Evolutionary conservation across 1,140 invertebrate genomes (phyloP).

Genomic region (Medauroidea extradentata): DNA sequence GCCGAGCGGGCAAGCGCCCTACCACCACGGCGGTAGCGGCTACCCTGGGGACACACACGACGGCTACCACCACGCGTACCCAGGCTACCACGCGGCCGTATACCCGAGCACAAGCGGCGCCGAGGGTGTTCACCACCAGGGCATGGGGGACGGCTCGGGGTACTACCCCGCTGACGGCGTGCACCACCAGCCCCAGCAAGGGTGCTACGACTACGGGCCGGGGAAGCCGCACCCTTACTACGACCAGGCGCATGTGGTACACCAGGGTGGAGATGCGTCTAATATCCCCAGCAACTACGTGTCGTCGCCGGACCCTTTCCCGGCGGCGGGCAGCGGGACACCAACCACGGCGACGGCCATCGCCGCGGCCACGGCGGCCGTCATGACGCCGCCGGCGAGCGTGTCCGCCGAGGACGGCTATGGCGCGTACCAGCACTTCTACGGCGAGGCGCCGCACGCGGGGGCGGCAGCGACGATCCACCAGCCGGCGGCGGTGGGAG

Average conservation of each 20-base stretch:
- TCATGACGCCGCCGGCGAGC: conserved; percentile 55
- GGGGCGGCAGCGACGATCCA: conserved; percentile 35
- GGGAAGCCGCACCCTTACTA: conserved; percentile 37
- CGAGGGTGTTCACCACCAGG: neutral
- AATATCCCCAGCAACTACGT: conserved; percentile 45
- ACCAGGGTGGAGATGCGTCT: conserved; percentile 48
- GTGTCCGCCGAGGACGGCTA: conserved; percentile 56
- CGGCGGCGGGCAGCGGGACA: conserved; percentile 18
- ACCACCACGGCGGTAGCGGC: conserved; percentile 9
- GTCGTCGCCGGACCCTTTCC: conserved; percentile 46
- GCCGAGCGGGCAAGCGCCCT: neutral
- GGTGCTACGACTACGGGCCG: conserved; percentile 13
- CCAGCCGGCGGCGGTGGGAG: too few species aligned
- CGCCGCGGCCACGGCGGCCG: conserved; percentile 33
- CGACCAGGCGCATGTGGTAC: conserved; percentile 37
- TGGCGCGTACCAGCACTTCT: conserved; percentile 64
- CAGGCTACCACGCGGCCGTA: conserved; percentile 42
- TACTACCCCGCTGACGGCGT: neutral
- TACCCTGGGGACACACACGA: conserved; percentile 20
- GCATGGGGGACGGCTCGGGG: neutral
- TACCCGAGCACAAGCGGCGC: neutral
- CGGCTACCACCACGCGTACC: conserved; percentile 18
- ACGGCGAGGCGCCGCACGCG: conserved; percentile 47
- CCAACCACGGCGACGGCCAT: conserved; percentile 21
- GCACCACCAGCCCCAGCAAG: neutral